Conservation (phyloP, 2,797 vertebrate species). For the Mastacembelus armatus region DNA sequence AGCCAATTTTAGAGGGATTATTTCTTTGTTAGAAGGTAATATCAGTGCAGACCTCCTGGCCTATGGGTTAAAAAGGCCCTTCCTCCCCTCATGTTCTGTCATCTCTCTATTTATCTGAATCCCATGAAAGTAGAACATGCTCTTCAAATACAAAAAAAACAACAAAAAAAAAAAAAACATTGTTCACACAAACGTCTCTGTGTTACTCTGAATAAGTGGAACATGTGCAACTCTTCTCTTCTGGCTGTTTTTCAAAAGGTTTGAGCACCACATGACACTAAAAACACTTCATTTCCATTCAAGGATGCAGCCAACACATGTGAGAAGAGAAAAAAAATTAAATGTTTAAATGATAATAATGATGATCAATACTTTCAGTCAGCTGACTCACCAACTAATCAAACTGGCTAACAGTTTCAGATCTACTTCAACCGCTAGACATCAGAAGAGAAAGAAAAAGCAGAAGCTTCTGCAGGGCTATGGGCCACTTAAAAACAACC, state of each 20-base stretch:
- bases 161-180: conserved; percentile 2
- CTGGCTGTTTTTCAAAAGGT: too few relatives aligned
- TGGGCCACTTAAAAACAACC: too few relatives aligned
- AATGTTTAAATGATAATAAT: too few relatives aligned
- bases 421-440: not conserved
- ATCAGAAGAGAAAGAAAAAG: not conserved
- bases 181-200: not conserved
- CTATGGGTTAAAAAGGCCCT: conserved; percentile 2
- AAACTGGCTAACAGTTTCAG: not conserved
- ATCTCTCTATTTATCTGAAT: too few relatives aligned
- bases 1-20: not conserved
- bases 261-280: not conserved
- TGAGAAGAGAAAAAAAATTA: too few relatives aligned
- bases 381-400: not conserved
- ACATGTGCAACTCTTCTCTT: not conserved
- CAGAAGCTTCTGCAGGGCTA: not conserved
- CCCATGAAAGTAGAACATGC: not conserved
- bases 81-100: conserved; percentile 3
- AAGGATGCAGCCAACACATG: too few relatives aligned
- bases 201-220: not conserved
- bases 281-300: not conserved
- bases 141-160: too few relatives aligned
- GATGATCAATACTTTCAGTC: too few relatives aligned
- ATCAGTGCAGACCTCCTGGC: not conserved
- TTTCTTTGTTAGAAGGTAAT: conserved; percentile 17